Base-by-base conservation (phyloP, 2,113 vertebrate species). In the Tichodroma muraria region DNA sequence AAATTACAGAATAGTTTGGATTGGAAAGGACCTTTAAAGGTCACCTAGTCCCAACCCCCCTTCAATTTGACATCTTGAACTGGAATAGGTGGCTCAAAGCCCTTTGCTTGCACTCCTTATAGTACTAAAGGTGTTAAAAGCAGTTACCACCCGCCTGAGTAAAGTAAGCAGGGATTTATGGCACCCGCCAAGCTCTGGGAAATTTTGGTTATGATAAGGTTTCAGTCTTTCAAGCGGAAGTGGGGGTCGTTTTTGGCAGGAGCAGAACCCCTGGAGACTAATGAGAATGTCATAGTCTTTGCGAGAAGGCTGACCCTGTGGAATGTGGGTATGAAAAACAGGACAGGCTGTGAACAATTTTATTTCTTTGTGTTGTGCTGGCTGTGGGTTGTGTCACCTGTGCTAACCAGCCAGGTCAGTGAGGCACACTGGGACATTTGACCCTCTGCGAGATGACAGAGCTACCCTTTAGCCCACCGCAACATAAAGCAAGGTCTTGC, bases 311-410 rank as follows among this genome's bases (percentile, higher is more conserved):
- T 75, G 63, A 15, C 10, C n/a, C 38, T 30, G 3, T 38, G n/a
- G 1, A 2, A 2, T 35, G 9, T 38, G 25, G 0, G 0, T 38
- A 8, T 47, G 33, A 35, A 72, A 64, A 18, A 6, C 47, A 47
- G 37, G 49, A 17, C 44, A 76, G 33, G 6, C 33, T 60, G 38
- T 5, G 11, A 80, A 30, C 5, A 16, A 11, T 20, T 54, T 4
- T 30, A 47, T 56, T 75, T 75, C 47, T 59, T 76, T 24, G 44
- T 42, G 59, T 38, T 0, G 0, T 45, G 28, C 23, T 64, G 53
- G 22, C 56, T 85, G 6, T 30, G 8, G 4, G 25, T 47, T 38
- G 13, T 80, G 28, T 70, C 42, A 89, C n/a, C 59, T 57, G 37
- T 49, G 19, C 50, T 52, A 56, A 56, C 13, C 71, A 64, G 27